These are phyloP conservation scores for Sebastiscus albofasciatus DNA, from an alignment of 2,797 vertebrate species.

Conservation along the genomic window DNA sequence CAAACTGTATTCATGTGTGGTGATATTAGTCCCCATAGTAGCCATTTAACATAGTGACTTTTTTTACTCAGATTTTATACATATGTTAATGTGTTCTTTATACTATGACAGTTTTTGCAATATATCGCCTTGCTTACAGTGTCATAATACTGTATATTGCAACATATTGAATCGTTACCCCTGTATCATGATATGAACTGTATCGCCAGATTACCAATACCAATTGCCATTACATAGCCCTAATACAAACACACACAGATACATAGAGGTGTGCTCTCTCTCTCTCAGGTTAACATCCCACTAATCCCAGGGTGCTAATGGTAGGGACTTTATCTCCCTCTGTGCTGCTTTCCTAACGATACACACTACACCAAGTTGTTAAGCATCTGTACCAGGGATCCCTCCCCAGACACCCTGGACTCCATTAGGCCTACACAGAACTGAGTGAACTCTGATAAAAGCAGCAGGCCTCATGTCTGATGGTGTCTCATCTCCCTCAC, in stretches of 20 bases:
- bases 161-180: too few relatives aligned
- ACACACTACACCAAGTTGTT: neutral
- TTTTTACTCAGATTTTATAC: too few relatives aligned
- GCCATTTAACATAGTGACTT: too few relatives aligned
- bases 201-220: too few relatives aligned
- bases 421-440: slow-evolving; percentile 38
- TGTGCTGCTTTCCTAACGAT: slow-evolving; percentile 1
- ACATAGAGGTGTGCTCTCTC: neutral
- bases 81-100: too few relatives aligned
- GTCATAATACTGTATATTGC: too few relatives aligned
- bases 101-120: too few relatives aligned
- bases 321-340: slow-evolving; percentile 4
- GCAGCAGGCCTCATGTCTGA: slow-evolving; percentile 20
- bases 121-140: too few relatives aligned
- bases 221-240: too few relatives aligned
- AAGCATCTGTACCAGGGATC: slow-evolving; percentile 15
- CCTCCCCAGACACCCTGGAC: slow-evolving; percentile 19
- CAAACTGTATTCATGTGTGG: too few relatives aligned
- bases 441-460: slow-evolving; percentile 45
- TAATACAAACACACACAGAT: neutral
- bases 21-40: too few relatives aligned
- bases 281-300: neutral
- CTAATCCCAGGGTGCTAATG: neutral
- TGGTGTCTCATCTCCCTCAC: neutral
- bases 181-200: too few relatives aligned